phyloP scores from a whole-genome alignment of 2,113 vertebrate genomes.

The Pomatostomus ruficeps region DNA sequence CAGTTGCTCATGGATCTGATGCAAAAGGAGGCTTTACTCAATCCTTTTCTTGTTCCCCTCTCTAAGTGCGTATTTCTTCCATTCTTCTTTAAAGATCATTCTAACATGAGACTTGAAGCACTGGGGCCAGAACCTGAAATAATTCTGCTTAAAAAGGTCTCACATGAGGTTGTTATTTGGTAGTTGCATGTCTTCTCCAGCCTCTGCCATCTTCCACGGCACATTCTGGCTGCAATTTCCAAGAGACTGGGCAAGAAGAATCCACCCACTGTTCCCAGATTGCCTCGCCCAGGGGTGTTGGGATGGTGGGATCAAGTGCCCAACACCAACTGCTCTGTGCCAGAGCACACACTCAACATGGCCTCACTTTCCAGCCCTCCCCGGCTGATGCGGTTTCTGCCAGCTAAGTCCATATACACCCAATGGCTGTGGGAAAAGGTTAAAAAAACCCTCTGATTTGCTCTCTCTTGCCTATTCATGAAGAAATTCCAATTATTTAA shows the following conservation, averaged over 20 bases:
- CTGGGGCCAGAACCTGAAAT: not conserved
- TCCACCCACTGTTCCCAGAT: not conserved
- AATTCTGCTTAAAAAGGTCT: not conserved
- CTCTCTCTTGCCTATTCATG: not conserved
- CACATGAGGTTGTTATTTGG: not conserved
- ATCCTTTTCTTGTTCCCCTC: accelerated
- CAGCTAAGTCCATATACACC: not conserved
- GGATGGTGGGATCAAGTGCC: not conserved
- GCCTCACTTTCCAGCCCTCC: not conserved
- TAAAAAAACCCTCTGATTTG: not conserved
- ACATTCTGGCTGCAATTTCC: not conserved
- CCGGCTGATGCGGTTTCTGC: not conserved
- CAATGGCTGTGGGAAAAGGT: not conserved
- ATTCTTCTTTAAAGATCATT: not conserved
- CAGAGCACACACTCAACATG: not conserved
- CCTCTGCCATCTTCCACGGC: not conserved
- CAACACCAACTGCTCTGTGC: not conserved
- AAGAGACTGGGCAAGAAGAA: not conserved
- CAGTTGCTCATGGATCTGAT: not conserved
- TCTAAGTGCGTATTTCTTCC: not conserved
- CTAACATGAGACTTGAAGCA: not conserved
- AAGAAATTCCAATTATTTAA: not conserved
- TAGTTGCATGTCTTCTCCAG: not conserved
- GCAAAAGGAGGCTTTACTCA: not conserved
- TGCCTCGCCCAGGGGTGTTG: accelerated